Evolutionary conservation across 2,888 invertebrate species (phyloP).

Genomic region (Lissonota sp.): DNA sequence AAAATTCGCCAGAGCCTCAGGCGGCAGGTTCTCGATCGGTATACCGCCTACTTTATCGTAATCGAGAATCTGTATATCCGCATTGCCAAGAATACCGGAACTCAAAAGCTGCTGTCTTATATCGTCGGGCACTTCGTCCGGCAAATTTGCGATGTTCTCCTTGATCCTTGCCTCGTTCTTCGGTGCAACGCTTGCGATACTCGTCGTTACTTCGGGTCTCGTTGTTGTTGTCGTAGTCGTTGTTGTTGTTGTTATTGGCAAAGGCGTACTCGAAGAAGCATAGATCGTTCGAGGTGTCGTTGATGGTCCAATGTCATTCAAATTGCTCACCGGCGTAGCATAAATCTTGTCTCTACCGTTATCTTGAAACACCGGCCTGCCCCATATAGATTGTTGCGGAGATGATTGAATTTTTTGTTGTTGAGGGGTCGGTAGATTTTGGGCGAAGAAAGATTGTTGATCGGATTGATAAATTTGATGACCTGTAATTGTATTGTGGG

Average conservation of each 20-base stretch:
- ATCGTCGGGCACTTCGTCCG: conserved; percentile 95
- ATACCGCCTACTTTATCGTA: conserved; percentile 95
- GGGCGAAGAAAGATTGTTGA: conserved; percentile 77
- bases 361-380: conserved; percentile 73
- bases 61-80: conserved; percentile 94
- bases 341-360: conserved; percentile 77
- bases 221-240: conserved; percentile 85
- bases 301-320: conserved; percentile 78
- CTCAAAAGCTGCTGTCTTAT: conserved; percentile 92
- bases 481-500: conserved; percentile 74
- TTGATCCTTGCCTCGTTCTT: conserved; percentile 85
- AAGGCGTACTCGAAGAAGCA: conserved; percentile 84
- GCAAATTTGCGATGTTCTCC: conserved; percentile 85
- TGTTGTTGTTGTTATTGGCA: conserved; percentile 84
- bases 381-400: conserved; percentile 76
- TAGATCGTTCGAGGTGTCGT: conserved; percentile 82
- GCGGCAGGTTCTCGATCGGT: conserved; percentile 92
- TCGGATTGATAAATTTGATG: conserved; percentile 78
- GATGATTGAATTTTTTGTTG: conserved; percentile 78
- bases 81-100: conserved; percentile 94
- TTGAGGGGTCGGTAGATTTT: conserved; percentile 73
- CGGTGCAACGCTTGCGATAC: conserved; percentile 80
- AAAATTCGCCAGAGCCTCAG: conserved; percentile 94
- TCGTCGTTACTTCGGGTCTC: conserved; percentile 84
- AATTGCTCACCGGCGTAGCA: conserved; percentile 78